phyloP scores from a whole-genome alignment of 1,140 invertebrate genomes.

The Brachionus manjavacas region DNA sequence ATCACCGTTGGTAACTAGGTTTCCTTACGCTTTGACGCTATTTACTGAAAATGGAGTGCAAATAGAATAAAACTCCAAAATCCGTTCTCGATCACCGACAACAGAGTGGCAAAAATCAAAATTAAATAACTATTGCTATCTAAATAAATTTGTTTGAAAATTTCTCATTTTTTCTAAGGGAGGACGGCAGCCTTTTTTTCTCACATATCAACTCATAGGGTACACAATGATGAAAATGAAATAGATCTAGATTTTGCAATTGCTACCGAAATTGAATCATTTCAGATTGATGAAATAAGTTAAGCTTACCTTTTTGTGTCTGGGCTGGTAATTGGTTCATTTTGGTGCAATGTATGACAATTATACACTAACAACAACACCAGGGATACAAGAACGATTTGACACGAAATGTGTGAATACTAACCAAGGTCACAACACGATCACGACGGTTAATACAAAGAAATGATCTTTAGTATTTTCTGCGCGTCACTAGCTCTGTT shows the following conservation, averaged over 20 bases:
- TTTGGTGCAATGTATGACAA: not conserved
- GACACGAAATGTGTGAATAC: conserved; percentile 9
- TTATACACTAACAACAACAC: not conserved
- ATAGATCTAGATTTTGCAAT: not conserved
- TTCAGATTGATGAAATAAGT: not conserved
- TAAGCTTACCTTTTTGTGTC: not conserved
- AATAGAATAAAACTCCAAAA: no score
- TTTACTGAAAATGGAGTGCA: no score
- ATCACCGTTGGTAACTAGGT: no score
- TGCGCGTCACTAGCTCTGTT: not conserved
- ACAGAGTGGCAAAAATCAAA: no score
- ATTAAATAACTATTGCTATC: no score
- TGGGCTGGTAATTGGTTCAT: not conserved
- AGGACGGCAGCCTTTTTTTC: no score
- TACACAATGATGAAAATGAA: no score
- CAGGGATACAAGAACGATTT: not conserved
- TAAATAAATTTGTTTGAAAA: no score
- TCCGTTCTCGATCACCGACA: no score
- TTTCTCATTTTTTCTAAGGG: no score
- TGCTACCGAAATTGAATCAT: not conserved
- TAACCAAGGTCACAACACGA: conserved; percentile 35
- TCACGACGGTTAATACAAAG: conserved; percentile 34
- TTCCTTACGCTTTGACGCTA: no score
- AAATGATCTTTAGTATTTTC: not conserved
- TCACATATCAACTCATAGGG: no score